phyloP scores from a whole-genome alignment of 2,797 vertebrate genomes.

The Liasis olivaceus region DNA sequence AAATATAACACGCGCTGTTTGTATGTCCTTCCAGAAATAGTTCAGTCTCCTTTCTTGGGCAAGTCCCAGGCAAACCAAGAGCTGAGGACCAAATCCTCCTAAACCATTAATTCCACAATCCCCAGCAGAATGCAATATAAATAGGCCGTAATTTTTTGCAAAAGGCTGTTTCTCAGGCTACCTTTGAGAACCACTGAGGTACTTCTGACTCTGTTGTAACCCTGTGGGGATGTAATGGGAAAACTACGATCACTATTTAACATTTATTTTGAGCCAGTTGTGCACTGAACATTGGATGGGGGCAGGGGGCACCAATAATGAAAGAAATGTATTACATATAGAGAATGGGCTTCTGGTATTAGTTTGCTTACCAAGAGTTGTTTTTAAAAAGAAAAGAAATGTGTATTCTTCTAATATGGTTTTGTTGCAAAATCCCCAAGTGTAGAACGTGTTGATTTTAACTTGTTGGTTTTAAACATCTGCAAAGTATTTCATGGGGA shows the following conservation, averaged over 20 bases:
- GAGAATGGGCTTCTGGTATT: neutral
- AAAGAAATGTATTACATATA: neutral
- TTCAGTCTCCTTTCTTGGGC: slow-evolving; percentile 14
- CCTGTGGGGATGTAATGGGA: neutral
- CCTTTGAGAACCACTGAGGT: neutral
- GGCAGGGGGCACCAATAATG: neutral
- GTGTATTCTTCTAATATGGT: neutral
- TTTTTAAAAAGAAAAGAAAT: neutral
- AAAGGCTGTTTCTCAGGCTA: neutral
- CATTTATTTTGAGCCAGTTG: neutral
- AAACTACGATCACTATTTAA: neutral
- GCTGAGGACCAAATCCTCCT: neutral
- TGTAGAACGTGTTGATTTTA: neutral
- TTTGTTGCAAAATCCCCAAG: neutral
- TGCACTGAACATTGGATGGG: neutral
- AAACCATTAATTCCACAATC: neutral
- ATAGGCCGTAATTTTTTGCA: neutral
- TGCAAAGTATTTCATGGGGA: neutral
- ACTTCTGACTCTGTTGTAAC: neutral
- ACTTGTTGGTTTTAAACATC: no score
- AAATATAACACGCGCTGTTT: slow-evolving; percentile 53
- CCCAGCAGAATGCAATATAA: neutral
- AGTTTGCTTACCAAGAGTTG: neutral
- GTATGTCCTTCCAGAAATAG: slow-evolving; percentile 33
- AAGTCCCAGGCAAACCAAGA: neutral